Base-by-base conservation (phyloP, 1,140 invertebrate species). In the Drosophila subpulchrella region DNA sequence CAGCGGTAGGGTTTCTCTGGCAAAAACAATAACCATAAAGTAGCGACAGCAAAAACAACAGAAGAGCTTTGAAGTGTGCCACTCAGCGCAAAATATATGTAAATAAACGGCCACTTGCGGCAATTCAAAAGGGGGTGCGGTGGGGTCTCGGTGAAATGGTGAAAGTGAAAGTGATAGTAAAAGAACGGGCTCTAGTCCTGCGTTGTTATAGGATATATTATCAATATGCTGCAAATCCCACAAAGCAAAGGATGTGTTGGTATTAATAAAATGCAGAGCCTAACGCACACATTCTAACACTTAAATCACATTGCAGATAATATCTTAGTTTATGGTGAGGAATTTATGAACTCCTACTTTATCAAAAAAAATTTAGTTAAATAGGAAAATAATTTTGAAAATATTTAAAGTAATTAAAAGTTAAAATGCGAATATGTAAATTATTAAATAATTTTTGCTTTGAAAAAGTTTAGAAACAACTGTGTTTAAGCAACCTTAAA, bases 71-170 rank as follows among this genome's bases (percentile, higher is more conserved):
- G 76, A 75, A 83, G 80, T 78, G 75, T 75, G 84, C 78, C 77
- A 80, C 78, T 85, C 81, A 68, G 71, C 58, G 76, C 58, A 80
- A 88, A 88, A 88, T 89, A 84, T 89, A 84, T 89, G 84, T 56
- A 90, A 89, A 89, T 89, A 89, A 89, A 89, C 84, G 77, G 84
- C 77, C 84, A 89, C 85, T 89, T 90, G 75, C 56, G 80, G 84
- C 62, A 65, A 81, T 73, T 81, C 74, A 83, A 83, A 78, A 58
- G 65, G 53, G 47, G 27, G 17, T 32, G 27, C 15, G 20, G 20
- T 6, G 13, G 4, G 8, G 13, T n/a, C 11, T 27, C 12, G 50
- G 44, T 27, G 56, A 32, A 38, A 38, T 20, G 10, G 15, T 17
- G 15, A 42, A 15, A 46, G 42, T 46, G 42, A 46, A 46, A 65